Base-by-base conservation (phyloP, 1,140 invertebrate species). In the Zaprionus nigranus region DNA sequence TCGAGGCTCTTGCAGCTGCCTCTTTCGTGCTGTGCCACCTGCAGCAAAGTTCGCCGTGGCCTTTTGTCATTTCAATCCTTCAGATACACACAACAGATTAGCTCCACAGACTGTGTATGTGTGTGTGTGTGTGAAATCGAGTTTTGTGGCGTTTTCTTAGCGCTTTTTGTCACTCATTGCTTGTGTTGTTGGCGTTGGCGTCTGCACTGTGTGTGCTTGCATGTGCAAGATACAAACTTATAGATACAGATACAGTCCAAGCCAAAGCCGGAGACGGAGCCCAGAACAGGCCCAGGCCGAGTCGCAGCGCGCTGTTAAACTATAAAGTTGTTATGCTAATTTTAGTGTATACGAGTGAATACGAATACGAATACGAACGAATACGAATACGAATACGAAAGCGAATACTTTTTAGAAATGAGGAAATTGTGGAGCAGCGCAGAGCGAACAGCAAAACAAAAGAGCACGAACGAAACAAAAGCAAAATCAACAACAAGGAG, bases 321-420 rank as follows among this genome's bases (percentile, higher is more conserved):
- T 92, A 92, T 92, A 92, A 92, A 92, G 91, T 92, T 92, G 91
- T 92, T 92, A 92, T 92, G 91, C 91, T 92, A 92, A 92, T 92
- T 92, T 92, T 84, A 85, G 86, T 90, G 87, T 86, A 77, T 86
- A 77, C 72, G 71, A 40, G 58, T 59, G 53, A 65, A 20, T 22
- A 57, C 58, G 56, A 74, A 61, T 56, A 26, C 54, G 64, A 72
- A 58, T 54, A 62, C 60, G 17, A 11, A 51, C 40, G 40, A 56
- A 9, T 46, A 46, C 59, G 56, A 51, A 34, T 49, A 28, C 58
- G 56, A 20, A 20, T 46, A 17, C 28, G 46, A 51, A 66, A 53
- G 30, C 57, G 20, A 43, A 51, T 77, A 40, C 68, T 66, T 78
- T 75, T 86, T 86, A 72, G 82, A 90, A 90, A 90, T 85, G 86